Evolutionary conservation across 2,888 invertebrate species (phyloP).

Genomic region (Heterodera filipjevi): DNA sequence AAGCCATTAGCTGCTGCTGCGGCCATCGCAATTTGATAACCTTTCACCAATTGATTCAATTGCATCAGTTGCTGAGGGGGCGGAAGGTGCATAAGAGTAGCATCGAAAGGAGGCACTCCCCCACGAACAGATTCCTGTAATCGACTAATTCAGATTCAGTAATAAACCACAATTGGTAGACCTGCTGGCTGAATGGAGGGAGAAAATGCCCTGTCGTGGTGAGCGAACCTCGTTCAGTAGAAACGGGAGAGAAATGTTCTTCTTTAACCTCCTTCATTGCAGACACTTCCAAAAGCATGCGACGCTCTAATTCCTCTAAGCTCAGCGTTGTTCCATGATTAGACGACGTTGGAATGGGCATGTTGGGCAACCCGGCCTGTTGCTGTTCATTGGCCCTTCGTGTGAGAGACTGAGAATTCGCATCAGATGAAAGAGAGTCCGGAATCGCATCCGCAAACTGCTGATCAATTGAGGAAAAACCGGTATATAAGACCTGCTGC

Average conservation of each 20-base stretch:
- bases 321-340: not conserved
- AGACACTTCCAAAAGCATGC: conserved; percentile 26
- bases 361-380: not conserved
- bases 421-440: not conserved
- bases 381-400: not conserved
- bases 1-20: not conserved
- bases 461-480: not conserved
- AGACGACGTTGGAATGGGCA: not conserved
- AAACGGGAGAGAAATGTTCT: not conserved
- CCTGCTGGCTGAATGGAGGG: not conserved
- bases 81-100: not conserved
- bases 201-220: not conserved
- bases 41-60: not conserved
- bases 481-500: not conserved
- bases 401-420: not conserved
- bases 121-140: not conserved
- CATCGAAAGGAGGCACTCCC: conserved; percentile 1
- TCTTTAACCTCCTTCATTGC: not conserved
- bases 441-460: not conserved
- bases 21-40: conserved; percentile 4
- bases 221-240: not conserved
- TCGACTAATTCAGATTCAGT: too few species aligned
- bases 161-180: not conserved
- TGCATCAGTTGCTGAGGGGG: not conserved
- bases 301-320: conserved; percentile 26